phyloP scores from a whole-genome alignment of 2,797 vertebrate genomes.

The Aldrovandia affinis region DNA sequence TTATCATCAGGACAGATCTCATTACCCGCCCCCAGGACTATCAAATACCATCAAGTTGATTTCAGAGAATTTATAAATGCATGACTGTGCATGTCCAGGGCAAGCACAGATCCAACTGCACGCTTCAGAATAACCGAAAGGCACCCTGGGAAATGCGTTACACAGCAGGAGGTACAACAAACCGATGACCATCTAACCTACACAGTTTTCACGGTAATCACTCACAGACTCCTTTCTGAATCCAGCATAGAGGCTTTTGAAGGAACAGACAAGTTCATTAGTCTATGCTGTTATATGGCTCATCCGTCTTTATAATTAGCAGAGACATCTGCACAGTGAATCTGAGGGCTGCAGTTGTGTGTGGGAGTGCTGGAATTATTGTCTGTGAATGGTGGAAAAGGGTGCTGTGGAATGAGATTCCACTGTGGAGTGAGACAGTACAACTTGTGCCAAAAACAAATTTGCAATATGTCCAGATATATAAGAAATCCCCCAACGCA shows the following conservation, averaged over 20 bases:
- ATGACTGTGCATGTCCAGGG: too few relatives aligned
- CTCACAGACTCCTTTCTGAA: not conserved
- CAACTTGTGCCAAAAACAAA: not conserved
- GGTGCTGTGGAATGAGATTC: not conserved
- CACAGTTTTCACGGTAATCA: not conserved
- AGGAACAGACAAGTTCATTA: not conserved
- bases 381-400: not conserved
- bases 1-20: not conserved
- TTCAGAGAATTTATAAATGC: not conserved
- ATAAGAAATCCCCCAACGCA: not conserved
- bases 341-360: not conserved
- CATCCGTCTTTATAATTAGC: constrained; percentile 20
- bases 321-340: not conserved
- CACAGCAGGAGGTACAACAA: not conserved
- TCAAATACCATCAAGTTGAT: not conserved
- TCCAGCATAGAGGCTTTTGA: not conserved
- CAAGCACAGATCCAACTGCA: too few relatives aligned
- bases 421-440: not conserved
- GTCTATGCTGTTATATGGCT: constrained; percentile 7
- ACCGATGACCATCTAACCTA: not conserved
- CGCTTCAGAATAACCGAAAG: not conserved
- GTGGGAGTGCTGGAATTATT: constrained; percentile 6
- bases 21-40: not conserved
- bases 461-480: not conserved
- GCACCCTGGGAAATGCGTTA: not conserved